Evolutionary conservation across 2,113 vertebrate species (phyloP).

Genomic region (Taxidea taxus): DNA sequence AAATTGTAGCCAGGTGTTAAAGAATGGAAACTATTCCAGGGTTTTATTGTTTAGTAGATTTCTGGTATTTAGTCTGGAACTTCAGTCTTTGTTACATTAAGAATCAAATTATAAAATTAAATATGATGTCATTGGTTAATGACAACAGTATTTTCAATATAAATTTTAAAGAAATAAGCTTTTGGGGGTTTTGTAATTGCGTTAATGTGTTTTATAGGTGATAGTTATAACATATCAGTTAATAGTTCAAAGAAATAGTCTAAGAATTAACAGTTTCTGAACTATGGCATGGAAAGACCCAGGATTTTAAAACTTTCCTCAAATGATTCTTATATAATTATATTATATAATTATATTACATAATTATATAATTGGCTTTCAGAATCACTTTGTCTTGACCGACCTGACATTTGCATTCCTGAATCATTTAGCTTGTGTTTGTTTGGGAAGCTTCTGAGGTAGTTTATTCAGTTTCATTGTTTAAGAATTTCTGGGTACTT

Average conservation of each 20-base stretch:
- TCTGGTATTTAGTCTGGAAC: constrained; percentile 23
- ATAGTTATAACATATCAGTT: constrained; percentile 9
- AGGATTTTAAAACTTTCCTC: constrained; percentile 13
- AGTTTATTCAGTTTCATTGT: not conserved
- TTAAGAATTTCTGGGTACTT: constrained; percentile 21
- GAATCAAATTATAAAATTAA: constrained; percentile 60
- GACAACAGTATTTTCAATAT: constrained; percentile 10
- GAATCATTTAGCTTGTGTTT: not conserved
- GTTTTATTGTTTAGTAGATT: constrained; percentile 57
- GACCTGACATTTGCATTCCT: constrained; percentile 5
- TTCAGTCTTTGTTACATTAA: constrained; percentile 13
- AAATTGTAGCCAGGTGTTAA: constrained; percentile 50
- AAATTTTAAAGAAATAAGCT: constrained; percentile 52
- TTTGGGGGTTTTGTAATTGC: not conserved
- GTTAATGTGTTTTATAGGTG: not conserved
- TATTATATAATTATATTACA: too few species aligned
- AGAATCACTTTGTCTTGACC: not conserved
- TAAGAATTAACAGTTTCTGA: not conserved
- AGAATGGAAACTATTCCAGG: constrained; percentile 48
- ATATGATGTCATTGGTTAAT: constrained; percentile 5
- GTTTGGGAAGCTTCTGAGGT: not conserved
- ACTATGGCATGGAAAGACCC: not conserved
- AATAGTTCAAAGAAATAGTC: not conserved
- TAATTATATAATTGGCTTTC: not conserved
- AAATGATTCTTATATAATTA: not conserved